These are phyloP conservation scores for Haplotaxodon microlepis DNA, from an alignment of 2,113 vertebrate genomes.

Conservation along the genomic window DNA sequence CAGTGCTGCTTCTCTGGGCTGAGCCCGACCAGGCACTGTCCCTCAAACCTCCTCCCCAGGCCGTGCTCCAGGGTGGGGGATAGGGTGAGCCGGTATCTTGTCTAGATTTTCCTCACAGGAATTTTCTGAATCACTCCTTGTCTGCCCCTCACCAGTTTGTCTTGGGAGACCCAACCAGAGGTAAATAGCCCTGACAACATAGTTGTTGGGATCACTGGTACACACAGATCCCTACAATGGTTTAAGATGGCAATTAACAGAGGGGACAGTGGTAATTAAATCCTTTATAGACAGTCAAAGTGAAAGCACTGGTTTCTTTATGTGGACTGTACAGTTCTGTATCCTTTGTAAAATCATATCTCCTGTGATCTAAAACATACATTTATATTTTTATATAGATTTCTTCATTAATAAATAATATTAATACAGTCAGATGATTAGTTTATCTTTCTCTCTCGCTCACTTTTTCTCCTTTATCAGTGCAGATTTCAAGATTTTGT, in stretches of 20 bases:
- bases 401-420: background rate
- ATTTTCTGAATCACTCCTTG: background rate
- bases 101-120: background rate
- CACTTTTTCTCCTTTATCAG: background rate
- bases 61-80: background rate
- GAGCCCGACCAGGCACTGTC: background rate
- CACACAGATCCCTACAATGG: background rate
- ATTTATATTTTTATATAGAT: background rate
- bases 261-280: background rate
- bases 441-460: background rate
- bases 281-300: background rate
- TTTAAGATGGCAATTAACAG: background rate
- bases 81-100: background rate
- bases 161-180: background rate
- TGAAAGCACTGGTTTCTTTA: background rate
- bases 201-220: background rate
- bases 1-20: background rate
- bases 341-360: background rate
- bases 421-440: background rate
- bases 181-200: background rate
- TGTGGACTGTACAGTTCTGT: background rate
- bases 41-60: background rate
- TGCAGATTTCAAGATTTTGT: background rate
- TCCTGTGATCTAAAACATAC: background rate
- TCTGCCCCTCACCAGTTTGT: background rate